Evolutionary conservation across 2,888 invertebrate genomes (phyloP).

Genomic region (Xiphydria camelus): DNA sequence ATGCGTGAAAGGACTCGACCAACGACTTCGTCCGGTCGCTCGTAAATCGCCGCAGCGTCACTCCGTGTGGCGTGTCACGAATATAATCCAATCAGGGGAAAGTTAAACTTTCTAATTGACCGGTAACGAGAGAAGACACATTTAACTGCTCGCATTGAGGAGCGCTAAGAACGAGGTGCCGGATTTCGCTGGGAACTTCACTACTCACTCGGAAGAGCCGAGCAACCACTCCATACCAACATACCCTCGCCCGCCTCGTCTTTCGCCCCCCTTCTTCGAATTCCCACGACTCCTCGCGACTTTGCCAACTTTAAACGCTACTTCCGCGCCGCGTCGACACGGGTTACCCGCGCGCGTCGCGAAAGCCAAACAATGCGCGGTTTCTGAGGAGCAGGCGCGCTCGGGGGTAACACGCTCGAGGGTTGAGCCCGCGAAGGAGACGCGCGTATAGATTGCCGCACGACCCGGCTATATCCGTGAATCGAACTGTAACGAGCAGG

Average conservation of each 20-base stretch:
- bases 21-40: no score
- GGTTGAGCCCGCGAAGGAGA: no score
- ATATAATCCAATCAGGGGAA: constrained; percentile 24
- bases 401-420: no score
- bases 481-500: neutral
- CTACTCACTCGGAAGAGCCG: no score
- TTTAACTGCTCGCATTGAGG: constrained; percentile 15
- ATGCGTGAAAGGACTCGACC: no score
- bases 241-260: no score
- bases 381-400: neutral
- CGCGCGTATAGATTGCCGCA: no score
- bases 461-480: neutral
- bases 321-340: constrained; percentile 11
- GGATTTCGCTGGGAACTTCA: no score
- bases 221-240: no score
- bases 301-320: constrained; percentile 14
- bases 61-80: constrained; percentile 10
- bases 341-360: constrained; percentile 9
- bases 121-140: constrained; percentile 18
- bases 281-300: no score
- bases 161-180: no score
- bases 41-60: constrained; percentile 13
- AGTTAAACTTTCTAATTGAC: constrained; percentile 25
- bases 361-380: constrained; percentile 10
- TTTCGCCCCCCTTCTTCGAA: no score